Evolutionary conservation across 2,888 invertebrate species (phyloP).

Genomic region (Leptarthrus brevirostris): DNA sequence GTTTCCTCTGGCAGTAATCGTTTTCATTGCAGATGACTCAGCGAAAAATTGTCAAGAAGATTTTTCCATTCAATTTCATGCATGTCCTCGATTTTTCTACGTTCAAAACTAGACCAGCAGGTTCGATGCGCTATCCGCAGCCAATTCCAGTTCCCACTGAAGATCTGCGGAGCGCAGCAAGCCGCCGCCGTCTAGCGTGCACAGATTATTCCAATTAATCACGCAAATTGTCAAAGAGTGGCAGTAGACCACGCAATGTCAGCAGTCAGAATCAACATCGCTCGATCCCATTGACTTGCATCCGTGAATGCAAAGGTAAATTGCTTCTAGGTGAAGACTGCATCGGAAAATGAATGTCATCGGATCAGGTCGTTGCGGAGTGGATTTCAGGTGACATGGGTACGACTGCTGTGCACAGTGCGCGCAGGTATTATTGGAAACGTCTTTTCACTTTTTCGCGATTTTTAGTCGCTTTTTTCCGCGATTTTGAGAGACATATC

Average conservation of each 20-base stretch:
- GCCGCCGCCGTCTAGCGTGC: constrained; percentile 10
- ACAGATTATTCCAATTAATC: constrained; percentile 48
- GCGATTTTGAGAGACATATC: constrained; percentile 19
- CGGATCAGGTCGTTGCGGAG: constrained; percentile 25
- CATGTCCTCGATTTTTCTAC: constrained; percentile 40
- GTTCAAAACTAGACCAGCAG: constrained; percentile 21
- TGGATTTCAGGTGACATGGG: constrained; percentile 44
- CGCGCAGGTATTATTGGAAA: constrained; percentile 27
- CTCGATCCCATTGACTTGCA: constrained; percentile 40
- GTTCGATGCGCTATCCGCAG: not conserved
- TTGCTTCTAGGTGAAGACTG: constrained; percentile 30
- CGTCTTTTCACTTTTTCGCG: constrained; percentile 23
- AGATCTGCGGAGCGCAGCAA: not conserved
- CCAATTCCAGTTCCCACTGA: not conserved
- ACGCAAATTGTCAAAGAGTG: constrained; percentile 52
- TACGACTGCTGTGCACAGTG: constrained; percentile 14
- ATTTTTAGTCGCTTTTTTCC: not conserved
- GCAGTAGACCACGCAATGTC: constrained; percentile 50
- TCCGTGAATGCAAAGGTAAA: constrained; percentile 5
- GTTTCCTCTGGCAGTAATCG: not conserved
- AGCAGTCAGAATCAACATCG: too few species aligned
- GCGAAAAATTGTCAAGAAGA: constrained; percentile 19
- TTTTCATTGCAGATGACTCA: constrained; percentile 22
- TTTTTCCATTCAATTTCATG: constrained; percentile 45
- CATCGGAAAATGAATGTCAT: constrained; percentile 47